Evolutionary conservation across 2,888 invertebrate species (phyloP).

Genomic region (Parnassius apollo): DNA sequence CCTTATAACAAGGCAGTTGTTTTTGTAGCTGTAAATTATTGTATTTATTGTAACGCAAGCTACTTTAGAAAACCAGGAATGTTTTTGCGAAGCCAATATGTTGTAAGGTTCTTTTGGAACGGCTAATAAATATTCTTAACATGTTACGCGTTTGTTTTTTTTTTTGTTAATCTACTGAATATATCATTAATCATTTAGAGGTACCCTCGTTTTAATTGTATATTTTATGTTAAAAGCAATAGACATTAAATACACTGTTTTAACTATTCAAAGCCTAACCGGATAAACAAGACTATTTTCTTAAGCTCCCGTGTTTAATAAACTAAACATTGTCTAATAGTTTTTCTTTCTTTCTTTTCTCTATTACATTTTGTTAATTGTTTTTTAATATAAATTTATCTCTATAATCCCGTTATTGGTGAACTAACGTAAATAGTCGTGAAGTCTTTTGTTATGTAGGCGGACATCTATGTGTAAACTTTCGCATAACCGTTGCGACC

Average conservation of each 20-base stretch:
- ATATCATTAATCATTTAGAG: slow-evolving; percentile 9
- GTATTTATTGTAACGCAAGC: slow-evolving; percentile 16
- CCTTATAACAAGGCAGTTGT: not conserved
- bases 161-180: slow-evolving; percentile 1
- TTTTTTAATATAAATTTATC: too few species aligned
- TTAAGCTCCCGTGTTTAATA: too few species aligned
- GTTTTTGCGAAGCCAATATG: slow-evolving; percentile 18
- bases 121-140: slow-evolving; percentile 17
- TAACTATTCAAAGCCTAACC: not conserved
- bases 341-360: too few species aligned
- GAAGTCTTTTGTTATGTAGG: too few species aligned
- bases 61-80: slow-evolving; percentile 1
- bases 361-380: too few species aligned
- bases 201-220: slow-evolving; percentile 1
- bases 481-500: not conserved
- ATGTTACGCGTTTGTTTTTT: slow-evolving; percentile 4
- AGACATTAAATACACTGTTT: not conserved
- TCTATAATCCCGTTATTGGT: too few species aligned
- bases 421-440: too few species aligned
- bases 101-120: slow-evolving; percentile 6
- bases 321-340: too few species aligned
- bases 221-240: not conserved
- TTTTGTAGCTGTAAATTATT: slow-evolving; percentile 9
- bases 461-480: not conserved
- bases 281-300: too few species aligned